These are phyloP conservation scores for Actinostola sp. DNA, from an alignment of 92 coral and sea anemone species.

Conservation along the genomic window DNA sequence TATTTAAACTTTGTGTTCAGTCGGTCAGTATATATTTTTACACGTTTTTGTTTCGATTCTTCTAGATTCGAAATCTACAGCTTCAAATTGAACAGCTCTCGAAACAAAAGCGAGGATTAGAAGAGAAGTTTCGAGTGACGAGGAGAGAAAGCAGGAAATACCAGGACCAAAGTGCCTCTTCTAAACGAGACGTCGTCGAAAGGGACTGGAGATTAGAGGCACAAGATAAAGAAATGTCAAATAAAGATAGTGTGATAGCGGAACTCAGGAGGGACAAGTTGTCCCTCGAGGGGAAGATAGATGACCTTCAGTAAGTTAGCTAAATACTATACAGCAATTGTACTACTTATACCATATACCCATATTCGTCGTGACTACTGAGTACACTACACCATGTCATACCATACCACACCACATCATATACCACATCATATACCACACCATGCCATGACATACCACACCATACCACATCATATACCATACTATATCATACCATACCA, in stretches of 20 bases:
- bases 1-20: too few relatives aligned
- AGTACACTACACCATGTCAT: too few relatives aligned
- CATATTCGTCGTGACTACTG: too few relatives aligned
- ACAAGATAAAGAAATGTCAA: constrained; percentile 57
- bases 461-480: too few relatives aligned
- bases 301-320: constrained; percentile 34
- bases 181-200: constrained; percentile 62
- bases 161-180: constrained; percentile 51
- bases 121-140: constrained; percentile 66
- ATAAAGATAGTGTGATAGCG: constrained; percentile 29
- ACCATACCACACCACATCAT: too few relatives aligned
- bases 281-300: constrained; percentile 24
- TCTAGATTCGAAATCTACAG: constrained; percentile 58
- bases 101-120: constrained; percentile 62
- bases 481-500: too few relatives aligned
- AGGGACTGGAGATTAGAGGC: constrained; percentile 69
- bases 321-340: neutral
- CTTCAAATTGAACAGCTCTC: constrained; percentile 65
- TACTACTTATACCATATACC: too few relatives aligned
- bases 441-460: too few relatives aligned
- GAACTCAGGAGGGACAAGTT: constrained; percentile 48
- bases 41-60: too few relatives aligned
- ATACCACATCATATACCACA: too few relatives aligned
- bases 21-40: too few relatives aligned
- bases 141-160: constrained; percentile 63